phyloP scores from a whole-genome alignment of 2,113 vertebrate genomes.

The Catharus fuscescens region DNA sequence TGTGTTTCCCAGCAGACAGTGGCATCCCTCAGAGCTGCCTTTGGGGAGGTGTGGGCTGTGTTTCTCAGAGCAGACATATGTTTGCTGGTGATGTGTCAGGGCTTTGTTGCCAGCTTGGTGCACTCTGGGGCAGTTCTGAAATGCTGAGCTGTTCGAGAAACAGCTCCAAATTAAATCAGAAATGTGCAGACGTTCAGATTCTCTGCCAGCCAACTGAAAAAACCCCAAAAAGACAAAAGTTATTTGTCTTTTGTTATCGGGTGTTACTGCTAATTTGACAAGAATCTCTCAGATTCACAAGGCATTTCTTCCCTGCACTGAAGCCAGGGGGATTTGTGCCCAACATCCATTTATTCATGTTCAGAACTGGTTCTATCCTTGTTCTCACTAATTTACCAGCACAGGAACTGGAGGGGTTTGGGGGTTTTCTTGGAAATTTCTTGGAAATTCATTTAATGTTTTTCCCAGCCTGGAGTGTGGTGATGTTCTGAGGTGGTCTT shows the following conservation, averaged over 20 bases:
- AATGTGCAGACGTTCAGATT: not conserved
- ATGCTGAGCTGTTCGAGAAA: slow-evolving; percentile 3
- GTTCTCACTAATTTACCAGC: not conserved
- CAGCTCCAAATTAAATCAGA: not conserved
- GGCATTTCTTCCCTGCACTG: not conserved
- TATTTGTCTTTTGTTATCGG: not conserved
- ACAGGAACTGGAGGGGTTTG: no score
- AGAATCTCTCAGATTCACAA: not conserved
- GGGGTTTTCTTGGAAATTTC: no score
- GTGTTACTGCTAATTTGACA: not conserved
- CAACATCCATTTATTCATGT: not conserved
- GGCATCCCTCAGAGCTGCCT: not conserved
- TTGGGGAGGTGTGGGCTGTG: not conserved
- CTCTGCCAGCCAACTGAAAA: not conserved
- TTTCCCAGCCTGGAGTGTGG: not conserved
- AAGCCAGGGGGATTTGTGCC: not conserved
- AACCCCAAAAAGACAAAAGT: not conserved
- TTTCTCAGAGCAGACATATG: not conserved
- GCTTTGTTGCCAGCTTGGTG: not conserved
- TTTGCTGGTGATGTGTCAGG: not conserved
- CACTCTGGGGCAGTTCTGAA: not conserved
- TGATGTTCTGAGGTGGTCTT: not conserved
- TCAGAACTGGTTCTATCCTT: not conserved
- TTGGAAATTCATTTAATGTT: not conserved
- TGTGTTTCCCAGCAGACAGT: not conserved